Base-by-base conservation (phyloP, 2,113 vertebrate species). In the Microcebus lehilahytsara region DNA sequence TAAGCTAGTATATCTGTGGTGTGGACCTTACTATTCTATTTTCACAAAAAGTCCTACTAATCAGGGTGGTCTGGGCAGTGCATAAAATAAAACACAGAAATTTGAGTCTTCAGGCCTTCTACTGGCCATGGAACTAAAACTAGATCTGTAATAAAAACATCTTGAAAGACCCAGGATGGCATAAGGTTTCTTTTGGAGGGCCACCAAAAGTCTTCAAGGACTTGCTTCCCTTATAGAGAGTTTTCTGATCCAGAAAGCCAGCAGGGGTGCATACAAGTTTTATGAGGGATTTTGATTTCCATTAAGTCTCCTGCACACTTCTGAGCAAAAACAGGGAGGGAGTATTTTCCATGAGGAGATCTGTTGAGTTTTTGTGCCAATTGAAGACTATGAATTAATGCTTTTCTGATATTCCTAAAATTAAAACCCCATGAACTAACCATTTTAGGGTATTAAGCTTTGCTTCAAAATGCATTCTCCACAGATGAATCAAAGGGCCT, bases 341-440 rank as follows among this genome's bases (percentile, higher is more conserved):
- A 92, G 85, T 51, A 97, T 97, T 98, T 98, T 98, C 96, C 96
- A 93, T 97, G 96, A 96, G 30, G 75, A 96, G 96, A 98, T 96
- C 19, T 4, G 42, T 97, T 88, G 97, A 98, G 96, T 97, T 98
- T 94, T 92, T 98, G 92, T 98, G 96, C 96, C 92, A 97, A n/a
- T 95, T 96, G 97, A 98, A 98, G 97, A 97, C 97, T 94, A 98
- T 0, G 96, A 98, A 98, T 99, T 98, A 98, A 97, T 98, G 97
- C 98, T 97, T 98, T 98, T 98, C 97, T 98, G 97, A 97, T 98
- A 98, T 98, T 98, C 95, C 97, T 98, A 98, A 98, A 98, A 98
- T 98, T 98, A 98, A 98, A 98, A 98, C 98, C 97, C 98, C 98
- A 98, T 98, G 98, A 98, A 98, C 98, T 98, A 98, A 98, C 97